These are phyloP conservation scores for Athalia circularis DNA, from an alignment of 2,888 invertebrate genomes.

Conservation along the genomic window DNA sequence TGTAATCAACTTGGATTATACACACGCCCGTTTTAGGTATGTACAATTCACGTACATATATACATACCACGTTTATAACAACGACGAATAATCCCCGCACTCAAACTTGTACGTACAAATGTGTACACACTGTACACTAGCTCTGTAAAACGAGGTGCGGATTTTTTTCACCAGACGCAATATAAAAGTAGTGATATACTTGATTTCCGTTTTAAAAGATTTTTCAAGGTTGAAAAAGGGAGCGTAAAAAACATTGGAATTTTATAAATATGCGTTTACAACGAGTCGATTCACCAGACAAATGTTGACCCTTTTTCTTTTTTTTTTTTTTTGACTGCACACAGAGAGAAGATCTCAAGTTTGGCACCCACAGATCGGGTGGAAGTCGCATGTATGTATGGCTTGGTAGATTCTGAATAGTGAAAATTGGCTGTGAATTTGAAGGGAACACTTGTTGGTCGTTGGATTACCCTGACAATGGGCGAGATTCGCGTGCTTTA, in stretches of 20 bases:
- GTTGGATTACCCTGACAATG: conserved; percentile 45
- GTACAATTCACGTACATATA: not conserved
- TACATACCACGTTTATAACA: not conserved
- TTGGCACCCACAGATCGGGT: not conserved
- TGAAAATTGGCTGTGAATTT: conserved; percentile 43
- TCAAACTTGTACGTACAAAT: conserved; percentile 10
- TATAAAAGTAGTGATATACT: too few species aligned
- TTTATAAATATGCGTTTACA: not conserved
- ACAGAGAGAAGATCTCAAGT: not conserved
- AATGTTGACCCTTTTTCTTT: not conserved
- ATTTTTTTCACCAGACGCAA: too few species aligned
- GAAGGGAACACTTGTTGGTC: conserved; percentile 43
- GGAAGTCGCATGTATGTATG: not conserved
- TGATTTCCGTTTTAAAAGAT: too few species aligned
- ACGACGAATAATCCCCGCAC: conserved; percentile 13
- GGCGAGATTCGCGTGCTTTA: conserved; percentile 36
- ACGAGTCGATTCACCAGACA: conserved; percentile 31
- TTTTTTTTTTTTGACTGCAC: too few species aligned
- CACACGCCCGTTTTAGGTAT: conserved; percentile 12
- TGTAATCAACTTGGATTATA: conserved; percentile 46
- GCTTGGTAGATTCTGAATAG: conserved; percentile 17
- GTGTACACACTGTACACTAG: not conserved
- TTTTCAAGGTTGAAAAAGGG: not conserved
- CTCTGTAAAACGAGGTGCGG: too few species aligned
- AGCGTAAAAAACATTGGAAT: too few species aligned